Conservation (phyloP, 2,113 vertebrate genomes). For the Ploceus nigricollis region DNA sequence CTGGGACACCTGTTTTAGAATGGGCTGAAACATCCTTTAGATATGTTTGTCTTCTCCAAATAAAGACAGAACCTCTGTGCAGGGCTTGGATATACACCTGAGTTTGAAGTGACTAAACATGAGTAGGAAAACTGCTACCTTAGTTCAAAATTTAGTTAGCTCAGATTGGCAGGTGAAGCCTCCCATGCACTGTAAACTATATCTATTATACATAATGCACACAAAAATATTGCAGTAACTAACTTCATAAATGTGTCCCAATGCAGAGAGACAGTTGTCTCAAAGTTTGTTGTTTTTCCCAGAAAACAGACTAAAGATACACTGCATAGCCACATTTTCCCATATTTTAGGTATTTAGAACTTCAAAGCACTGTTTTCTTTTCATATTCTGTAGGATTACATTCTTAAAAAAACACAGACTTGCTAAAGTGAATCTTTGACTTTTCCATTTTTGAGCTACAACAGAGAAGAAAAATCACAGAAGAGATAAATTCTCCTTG, state of each 20-base stretch:
- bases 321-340: background rate
- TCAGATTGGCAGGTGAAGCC: background rate
- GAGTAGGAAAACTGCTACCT: background rate
- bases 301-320: background rate
- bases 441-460: background rate
- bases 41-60: background rate
- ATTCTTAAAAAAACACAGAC: background rate
- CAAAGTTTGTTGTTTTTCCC: background rate
- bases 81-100: background rate
- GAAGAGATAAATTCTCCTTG: background rate
- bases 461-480: background rate
- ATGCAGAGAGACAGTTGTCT: background rate
- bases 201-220: background rate
- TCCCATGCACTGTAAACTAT: background rate
- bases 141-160: background rate
- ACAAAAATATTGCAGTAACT: background rate
- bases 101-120: background rate
- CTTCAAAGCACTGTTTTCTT: background rate
- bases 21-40: background rate
- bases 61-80: background rate
- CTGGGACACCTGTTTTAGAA: background rate
- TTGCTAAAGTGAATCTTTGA: background rate
- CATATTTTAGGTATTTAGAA: background rate
- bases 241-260: background rate
- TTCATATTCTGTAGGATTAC: background rate